Conservation (phyloP, 1,140 invertebrate species). For the Danaus melanippus region DNA sequence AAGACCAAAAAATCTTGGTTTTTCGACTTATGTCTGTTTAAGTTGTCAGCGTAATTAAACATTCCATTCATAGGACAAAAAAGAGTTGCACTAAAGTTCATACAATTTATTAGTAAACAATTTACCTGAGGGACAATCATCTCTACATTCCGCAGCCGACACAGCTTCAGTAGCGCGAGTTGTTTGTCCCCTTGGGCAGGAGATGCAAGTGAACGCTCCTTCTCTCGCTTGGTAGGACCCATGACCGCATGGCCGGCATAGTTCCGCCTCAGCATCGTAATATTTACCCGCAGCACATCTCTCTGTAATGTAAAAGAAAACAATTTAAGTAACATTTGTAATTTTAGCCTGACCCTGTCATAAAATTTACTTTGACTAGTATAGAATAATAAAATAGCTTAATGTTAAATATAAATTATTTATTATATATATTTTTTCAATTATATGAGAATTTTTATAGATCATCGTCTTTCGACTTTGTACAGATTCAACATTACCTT, state of each 20-base stretch:
- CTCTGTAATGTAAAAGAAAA: slow-evolving; percentile 70
- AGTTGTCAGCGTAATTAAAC: too few species aligned
- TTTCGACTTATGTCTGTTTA: too few species aligned
- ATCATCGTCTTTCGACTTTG: not conserved
- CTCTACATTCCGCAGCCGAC: slow-evolving; percentile 88
- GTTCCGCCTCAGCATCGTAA: slow-evolving; percentile 87
- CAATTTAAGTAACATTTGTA: not conserved
- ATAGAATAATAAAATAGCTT: too few species aligned
- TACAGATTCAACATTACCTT: slow-evolving; percentile 68
- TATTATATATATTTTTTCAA: too few species aligned
- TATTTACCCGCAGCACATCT: slow-evolving; percentile 93
- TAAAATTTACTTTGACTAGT: too few species aligned
- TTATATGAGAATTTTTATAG: not conserved
- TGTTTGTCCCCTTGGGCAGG: slow-evolving; percentile 94
- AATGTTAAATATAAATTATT: too few species aligned
- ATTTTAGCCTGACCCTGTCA: not conserved
- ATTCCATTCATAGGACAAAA: too few species aligned
- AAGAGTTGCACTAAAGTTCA: not conserved
- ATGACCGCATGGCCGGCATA: slow-evolving; percentile 93
- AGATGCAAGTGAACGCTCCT: slow-evolving; percentile 90
- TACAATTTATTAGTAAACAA: slow-evolving; percentile 1
- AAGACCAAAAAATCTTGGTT: too few species aligned
- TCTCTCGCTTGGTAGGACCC: slow-evolving; percentile 94
- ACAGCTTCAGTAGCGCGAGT: slow-evolving; percentile 93
- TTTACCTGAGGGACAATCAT: slow-evolving; percentile 88